Base-by-base conservation (phyloP, 2,888 invertebrate species). In the Chesias legatella region DNA sequence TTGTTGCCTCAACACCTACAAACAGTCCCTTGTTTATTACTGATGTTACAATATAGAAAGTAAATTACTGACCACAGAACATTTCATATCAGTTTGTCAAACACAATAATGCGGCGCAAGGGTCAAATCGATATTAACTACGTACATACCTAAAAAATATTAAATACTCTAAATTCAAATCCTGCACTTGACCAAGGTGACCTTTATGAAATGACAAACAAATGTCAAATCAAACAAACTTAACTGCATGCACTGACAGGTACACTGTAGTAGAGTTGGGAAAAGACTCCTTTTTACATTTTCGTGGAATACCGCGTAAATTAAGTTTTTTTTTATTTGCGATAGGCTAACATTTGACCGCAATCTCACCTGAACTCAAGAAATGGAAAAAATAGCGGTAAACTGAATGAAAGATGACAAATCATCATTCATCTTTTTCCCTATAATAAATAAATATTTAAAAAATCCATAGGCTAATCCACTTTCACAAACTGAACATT, bases 101-200 rank as follows among this genome's bases (percentile, higher is more conserved):
- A 32, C 11, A 23, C n/a, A 28, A 13, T 21, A 26, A 23, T 9
- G 5, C 21, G 24, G 20, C 9, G 28, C 33, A 27, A 8, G 23
- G 11, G 10, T 35, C 25, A 23, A 33, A 34, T 24, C 2, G 33
- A 27, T 17, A 33, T 22, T 33, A 43, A 32, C 23, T 71, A 75
- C 74, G 43, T 66, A 75, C 74, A 43, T 66, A 78, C 75, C 72
- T 49, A 69, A 58, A 60, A 60, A 17, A 62, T 53, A 63, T 56
- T 59, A 63, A 32, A 56, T 62, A 58, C 60, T 53, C 41, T 22
- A 34, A 70, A 74, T 76, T 78, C 68, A 64, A 78, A 78, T 68
- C 60, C 56, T 71, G 73, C 73, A 78, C 76, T 78, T 75, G 61
- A 76, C 65, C 82, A 88, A 88, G 88, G 88, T 88, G 88, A 88